Evolutionary conservation across 2,113 vertebrate genomes (phyloP).

Genomic region (Loxodonta africana): DNA sequence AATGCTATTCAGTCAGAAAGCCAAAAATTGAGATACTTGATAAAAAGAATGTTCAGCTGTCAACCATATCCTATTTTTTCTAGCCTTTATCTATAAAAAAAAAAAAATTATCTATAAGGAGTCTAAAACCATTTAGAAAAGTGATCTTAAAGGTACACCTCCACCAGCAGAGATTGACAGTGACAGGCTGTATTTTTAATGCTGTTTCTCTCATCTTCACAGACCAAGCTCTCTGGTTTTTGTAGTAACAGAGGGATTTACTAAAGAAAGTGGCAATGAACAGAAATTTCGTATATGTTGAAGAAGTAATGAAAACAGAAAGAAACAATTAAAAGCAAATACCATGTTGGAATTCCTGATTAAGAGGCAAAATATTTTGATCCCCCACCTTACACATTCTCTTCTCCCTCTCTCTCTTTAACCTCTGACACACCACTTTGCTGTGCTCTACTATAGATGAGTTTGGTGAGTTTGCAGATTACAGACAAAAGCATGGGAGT

Average conservation of each 20-base stretch:
- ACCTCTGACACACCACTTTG: not conserved
- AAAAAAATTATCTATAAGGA: not conserved
- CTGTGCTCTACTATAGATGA: not conserved
- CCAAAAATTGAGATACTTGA: slow-evolving; percentile 5
- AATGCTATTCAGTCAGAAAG: slow-evolving; percentile 24
- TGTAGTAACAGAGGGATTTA: not conserved
- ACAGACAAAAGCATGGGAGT: not conserved
- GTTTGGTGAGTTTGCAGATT: not conserved
- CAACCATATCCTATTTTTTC: not conserved
- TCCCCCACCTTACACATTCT: not conserved
- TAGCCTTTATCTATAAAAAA: not conserved
- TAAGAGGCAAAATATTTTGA: not conserved
- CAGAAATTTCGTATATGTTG: not conserved
- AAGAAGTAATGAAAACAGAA: slow-evolving; percentile 43
- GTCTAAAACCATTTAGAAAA: slow-evolving; percentile 13
- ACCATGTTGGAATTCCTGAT: not conserved
- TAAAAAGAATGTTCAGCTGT: slow-evolving; percentile 44
- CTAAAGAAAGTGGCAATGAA: slow-evolving; percentile 22
- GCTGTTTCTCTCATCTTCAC: slow-evolving; percentile 14
- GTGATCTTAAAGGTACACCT: not conserved
- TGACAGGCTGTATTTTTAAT: not conserved
- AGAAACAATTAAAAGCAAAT: slow-evolving; percentile 19
- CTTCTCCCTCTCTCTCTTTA: not conserved
- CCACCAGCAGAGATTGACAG: not conserved
- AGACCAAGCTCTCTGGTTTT: not conserved